These are phyloP conservation scores for Chaetura pelagica DNA, from an alignment of 2,113 vertebrate species.

Conservation along the genomic window DNA sequence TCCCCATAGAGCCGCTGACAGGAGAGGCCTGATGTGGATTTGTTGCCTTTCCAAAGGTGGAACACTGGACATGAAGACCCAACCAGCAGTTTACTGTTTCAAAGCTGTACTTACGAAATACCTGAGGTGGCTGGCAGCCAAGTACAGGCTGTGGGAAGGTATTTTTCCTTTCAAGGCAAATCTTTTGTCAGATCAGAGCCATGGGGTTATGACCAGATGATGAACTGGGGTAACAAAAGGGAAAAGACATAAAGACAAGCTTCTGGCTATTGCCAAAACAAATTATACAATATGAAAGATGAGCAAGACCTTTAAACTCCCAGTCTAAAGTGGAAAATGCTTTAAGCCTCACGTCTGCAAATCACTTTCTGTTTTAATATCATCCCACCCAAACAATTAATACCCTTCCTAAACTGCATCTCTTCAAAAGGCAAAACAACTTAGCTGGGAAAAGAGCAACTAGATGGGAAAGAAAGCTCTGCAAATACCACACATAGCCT, in stretches of 20 bases:
- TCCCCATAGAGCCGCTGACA: neutral
- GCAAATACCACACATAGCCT: neutral
- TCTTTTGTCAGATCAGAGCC: neutral
- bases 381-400: neutral
- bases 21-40: neutral
- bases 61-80: neutral
- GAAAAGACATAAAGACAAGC: neutral
- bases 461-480: neutral
- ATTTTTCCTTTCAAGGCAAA: neutral
- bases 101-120: neutral
- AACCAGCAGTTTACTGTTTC: neutral
- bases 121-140: neutral
- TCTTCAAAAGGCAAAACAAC: conserved; percentile 1
- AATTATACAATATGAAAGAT: neutral
- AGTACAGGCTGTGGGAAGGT: neutral
- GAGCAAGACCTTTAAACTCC: neutral
- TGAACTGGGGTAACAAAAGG: neutral
- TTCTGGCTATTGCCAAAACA: neutral
- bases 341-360: neutral
- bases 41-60: too few relatives aligned
- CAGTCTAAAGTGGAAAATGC: neutral
- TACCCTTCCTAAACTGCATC: neutral
- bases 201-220: neutral
- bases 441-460: conserved; percentile 27
- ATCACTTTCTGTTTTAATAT: neutral